Base-by-base conservation (phyloP, 2,113 vertebrate species). In the Neodon shergylaensis region DNA sequence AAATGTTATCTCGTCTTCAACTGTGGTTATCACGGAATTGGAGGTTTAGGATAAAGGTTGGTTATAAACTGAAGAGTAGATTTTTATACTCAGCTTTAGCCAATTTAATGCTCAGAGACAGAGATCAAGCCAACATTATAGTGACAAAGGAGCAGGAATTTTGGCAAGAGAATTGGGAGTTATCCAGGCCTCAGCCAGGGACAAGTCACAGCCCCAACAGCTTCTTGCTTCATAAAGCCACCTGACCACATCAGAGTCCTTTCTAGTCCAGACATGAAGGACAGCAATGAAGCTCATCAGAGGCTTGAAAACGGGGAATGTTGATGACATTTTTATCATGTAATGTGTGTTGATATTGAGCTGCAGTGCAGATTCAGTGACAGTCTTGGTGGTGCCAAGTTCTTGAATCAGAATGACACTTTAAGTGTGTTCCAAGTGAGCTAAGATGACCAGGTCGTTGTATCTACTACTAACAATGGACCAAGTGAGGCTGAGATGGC, bases 11-110 rank as follows among this genome's bases (percentile, higher is more conserved):
- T 79, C 39, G 0, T 17, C 79, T 49, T 76, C 12, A 31, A 36
- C 28, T 49, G 10, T 70, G 9, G 28, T 81, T 73, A 84, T 26
- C 17, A 33, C 1, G 66, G 44, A 86, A 66, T 4, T 87, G 52
- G 84, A 95, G 44, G 94, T 92, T 63, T 97, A 74, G 47, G 39
- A 86, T 90, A 88, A 97, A 83, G 17, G 3, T 85, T 74, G 1
- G 66, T 12, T 68, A 44, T 2, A 92, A 91, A 87, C 31, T 52
- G 24, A 74, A 92, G 52, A 14, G 47, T 39, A 49, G 33, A 68
- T 63, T 91, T 81, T 81, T 49, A 58, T 49, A 78, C 82, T 76
- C 54, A 52, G 21, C 66, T 49, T n/a, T 79, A 92, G 70, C 31
- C 87, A 87, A 74, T 24, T 88, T 95, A 88, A 93, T 22, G 13